A percentile compares a stretch with the other conserved stretches of the same genome.
Evolutionary conservation across 2,797 vertebrate species (phyloP).

Genomic region (Channallabes apus): DNA sequence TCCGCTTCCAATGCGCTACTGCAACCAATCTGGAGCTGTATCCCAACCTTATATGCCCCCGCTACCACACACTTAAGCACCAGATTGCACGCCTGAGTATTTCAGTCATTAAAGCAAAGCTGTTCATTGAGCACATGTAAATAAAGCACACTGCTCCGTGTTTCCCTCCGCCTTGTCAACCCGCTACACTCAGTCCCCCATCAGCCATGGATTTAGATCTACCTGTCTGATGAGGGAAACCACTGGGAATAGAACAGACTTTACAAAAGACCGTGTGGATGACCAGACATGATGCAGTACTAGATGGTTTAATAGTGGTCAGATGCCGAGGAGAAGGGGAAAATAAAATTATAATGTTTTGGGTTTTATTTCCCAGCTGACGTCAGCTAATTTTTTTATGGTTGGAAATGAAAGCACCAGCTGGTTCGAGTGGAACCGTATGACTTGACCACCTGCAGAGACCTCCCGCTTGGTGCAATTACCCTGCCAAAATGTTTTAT

Average conservation of each 20-base stretch:
- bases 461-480: background rate
- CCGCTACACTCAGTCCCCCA: background rate
- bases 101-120: too few species aligned
- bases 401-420: background rate
- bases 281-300: background rate
- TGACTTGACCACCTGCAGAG: background rate
- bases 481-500: background rate
- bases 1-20: too few species aligned
- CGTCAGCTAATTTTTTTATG: background rate
- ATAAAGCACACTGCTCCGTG: too few species aligned
- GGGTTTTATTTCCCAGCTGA: background rate
- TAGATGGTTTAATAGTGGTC: background rate
- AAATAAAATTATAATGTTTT: too few species aligned
- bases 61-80: too few species aligned
- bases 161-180: too few species aligned
- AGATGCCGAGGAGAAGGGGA: background rate
- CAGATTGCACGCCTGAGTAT: too few species aligned
- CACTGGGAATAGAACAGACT: background rate
- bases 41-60: too few species aligned
- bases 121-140: too few species aligned
- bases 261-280: background rate
- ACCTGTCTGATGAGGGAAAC: slow-evolving; percentile 27
- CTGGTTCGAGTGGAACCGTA: background rate
- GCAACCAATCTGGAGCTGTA: too few species aligned
- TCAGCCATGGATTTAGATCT: slow-evolving; percentile 19